Evolutionary conservation across 1,140 invertebrate species (phyloP).

Genomic region (Heliconius hewitsoni): DNA sequence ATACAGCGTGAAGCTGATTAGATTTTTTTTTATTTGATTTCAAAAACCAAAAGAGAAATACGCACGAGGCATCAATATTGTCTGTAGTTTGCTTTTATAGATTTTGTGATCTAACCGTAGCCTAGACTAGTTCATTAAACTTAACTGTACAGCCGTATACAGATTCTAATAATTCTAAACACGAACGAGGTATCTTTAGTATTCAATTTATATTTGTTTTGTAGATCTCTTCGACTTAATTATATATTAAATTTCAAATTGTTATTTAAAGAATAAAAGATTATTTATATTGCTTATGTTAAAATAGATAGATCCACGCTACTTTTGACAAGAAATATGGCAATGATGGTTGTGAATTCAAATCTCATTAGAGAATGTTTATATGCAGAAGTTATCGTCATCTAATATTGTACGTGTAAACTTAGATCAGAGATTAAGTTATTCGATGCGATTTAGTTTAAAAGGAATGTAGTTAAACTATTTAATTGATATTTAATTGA

Average conservation of each 20-base stretch:
- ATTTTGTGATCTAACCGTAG: background rate
- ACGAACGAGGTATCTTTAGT: background rate
- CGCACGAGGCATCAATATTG: background rate
- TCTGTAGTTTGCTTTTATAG: background rate
- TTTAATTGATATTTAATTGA: no score
- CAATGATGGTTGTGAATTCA: no score
- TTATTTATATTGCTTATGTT: background rate
- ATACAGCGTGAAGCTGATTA: no score
- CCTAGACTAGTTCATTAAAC: slow-evolving; percentile 16
- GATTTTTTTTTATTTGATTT: background rate
- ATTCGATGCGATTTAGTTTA: no score
- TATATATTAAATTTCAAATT: background rate
- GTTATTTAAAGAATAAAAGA: background rate
- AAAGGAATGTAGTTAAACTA: no score
- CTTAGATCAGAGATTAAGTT: no score
- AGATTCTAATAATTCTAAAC: slow-evolving; percentile 22
- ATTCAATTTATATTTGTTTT: slow-evolving; percentile 13
- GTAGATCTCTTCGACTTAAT: background rate
- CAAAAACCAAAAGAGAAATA: background rate
- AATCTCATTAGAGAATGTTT: no score
- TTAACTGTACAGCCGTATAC: slow-evolving; percentile 22
- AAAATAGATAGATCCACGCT: background rate
- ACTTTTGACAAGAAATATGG: background rate
- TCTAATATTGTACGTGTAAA: no score
- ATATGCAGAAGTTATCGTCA: no score